These are phyloP conservation scores for Oryzias woworae DNA, from an alignment of 2,113 vertebrate genomes.

Conservation along the genomic window DNA sequence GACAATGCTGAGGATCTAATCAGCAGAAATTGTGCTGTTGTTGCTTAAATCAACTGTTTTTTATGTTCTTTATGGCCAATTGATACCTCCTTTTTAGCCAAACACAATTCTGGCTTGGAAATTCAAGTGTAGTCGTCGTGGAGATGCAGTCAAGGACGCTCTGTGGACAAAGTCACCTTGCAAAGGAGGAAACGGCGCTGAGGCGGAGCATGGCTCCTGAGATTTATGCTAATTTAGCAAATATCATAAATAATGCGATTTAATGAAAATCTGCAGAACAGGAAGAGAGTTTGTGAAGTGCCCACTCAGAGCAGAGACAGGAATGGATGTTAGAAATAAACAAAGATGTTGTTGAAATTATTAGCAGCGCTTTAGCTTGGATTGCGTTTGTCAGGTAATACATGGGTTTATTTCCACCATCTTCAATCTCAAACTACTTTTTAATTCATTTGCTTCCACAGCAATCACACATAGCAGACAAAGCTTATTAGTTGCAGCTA, in stretches of 20 bases:
- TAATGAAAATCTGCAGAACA: constrained; percentile 42
- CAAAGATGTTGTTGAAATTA: too few relatives aligned
- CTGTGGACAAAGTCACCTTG: constrained; percentile 32
- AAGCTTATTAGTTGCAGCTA: too few relatives aligned
- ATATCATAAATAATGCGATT: constrained; percentile 29
- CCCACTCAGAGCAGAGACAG: constrained; percentile 31
- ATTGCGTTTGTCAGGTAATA: too few relatives aligned
- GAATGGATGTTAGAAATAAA: constrained; percentile 13
- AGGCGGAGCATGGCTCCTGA: constrained; percentile 6
- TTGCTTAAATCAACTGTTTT: constrained; percentile 43
- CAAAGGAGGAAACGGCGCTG: constrained; percentile 29
- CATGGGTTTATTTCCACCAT: too few relatives aligned
- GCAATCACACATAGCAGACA: too few relatives aligned
- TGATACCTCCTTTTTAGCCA: constrained; percentile 27
- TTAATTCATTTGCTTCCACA: too few relatives aligned
- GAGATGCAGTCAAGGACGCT: constrained; percentile 6
- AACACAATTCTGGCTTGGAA: constrained; percentile 4
- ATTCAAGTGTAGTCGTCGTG: constrained; percentile 6
- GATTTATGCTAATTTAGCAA: constrained; percentile 51
- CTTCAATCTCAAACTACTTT: too few relatives aligned
- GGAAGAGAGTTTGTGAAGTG: constrained; percentile 9
- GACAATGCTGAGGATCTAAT: too few relatives aligned
- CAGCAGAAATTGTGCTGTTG: constrained; percentile 3
- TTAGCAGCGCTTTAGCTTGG: too few relatives aligned
- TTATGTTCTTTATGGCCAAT: constrained; percentile 23